phyloP scores from a whole-genome alignment of 1,140 invertebrate species.

The Berghia stephanieae region DNA sequence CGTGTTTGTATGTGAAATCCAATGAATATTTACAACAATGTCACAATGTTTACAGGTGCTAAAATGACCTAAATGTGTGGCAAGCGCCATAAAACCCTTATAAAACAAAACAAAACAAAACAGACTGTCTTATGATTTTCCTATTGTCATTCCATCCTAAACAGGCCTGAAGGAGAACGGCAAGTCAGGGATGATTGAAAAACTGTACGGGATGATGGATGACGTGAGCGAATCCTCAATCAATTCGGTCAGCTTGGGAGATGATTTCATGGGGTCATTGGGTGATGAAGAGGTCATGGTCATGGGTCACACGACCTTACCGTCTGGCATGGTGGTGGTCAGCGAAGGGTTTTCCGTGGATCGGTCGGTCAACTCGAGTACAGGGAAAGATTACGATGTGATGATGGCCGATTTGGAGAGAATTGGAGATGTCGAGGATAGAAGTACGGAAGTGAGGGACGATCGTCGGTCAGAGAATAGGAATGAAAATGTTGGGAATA shows the following conservation, averaged over 20 bases:
- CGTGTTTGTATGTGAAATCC: no score
- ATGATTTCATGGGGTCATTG: slow-evolving; percentile 29
- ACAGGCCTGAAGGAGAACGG: slow-evolving; percentile 20
- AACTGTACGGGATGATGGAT: slow-evolving; percentile 30
- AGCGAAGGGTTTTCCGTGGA: slow-evolving; percentile 27
- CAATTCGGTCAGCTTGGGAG: slow-evolving; percentile 17
- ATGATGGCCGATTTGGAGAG: no score
- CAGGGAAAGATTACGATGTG: neutral
- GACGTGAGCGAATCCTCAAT: slow-evolving; percentile 36
- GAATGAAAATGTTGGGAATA: neutral
- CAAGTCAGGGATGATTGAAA: slow-evolving; percentile 14
- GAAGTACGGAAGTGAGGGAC: no score
- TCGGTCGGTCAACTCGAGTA: neutral
- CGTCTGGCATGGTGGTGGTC: slow-evolving; percentile 36
- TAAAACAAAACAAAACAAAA: no score
- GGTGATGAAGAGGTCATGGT: no score
- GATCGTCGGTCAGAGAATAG: neutral
- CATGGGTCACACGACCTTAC: slow-evolving; percentile 25
- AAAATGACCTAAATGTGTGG: no score
- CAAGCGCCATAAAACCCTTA: no score
- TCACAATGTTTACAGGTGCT: no score
- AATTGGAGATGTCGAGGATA: no score
- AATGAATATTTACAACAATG: no score
- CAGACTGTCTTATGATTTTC: neutral
- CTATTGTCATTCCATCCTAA: neutral